Base-by-base conservation (phyloP, 2,113 vertebrate species). In the Nerophis lumbriciformis region DNA sequence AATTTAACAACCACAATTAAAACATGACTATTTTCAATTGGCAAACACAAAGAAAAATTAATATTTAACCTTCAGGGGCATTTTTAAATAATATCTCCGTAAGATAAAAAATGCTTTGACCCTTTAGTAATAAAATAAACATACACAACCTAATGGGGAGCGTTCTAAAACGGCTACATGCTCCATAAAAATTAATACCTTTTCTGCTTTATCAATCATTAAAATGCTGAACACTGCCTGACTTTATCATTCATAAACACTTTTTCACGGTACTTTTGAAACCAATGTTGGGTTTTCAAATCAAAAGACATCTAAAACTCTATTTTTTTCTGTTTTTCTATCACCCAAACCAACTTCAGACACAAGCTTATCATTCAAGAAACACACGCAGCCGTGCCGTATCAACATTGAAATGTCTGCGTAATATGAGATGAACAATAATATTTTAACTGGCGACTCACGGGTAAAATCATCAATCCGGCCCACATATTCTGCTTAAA, bases 211-310 rank as follows among this genome's bases (percentile, higher is more conserved):
- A 55, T 55, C 53, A 38, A 14, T 39, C 8, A 55, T 55, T 55
- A 55, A 55, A 55, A 55, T 38, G 36, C 53, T 55, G 36, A 55
- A 55, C 36, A 38, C 38, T 9, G 53, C 53, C 53, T 15, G 53
- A 55, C 53, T 36, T 5, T 55, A 55, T 55, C 53, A 38, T 55
- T n/a, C 36, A 12, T 36, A 53, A 38, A 38, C 36, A 55, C 53
- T 37, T 55, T 37, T 55, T 39, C 36, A 9, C 14, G 4, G 28
- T 53, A 13, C 52, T 53, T 7, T 53, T 38, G 14, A 55, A 55
- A 14, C 8, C 4, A 39, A 38, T 38, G 38, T 4, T 10, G 28
- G 15, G 8, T n/a, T 39, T n/a, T 53, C 14, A n/a, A 55, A 37
- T 55, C 37, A 54, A 55, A n/a, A 3, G 14, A 16, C 14, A 54